These are phyloP conservation scores for Hofmannophila pseudospretella DNA, from an alignment of 2,888 invertebrate genomes.

Conservation along the genomic window DNA sequence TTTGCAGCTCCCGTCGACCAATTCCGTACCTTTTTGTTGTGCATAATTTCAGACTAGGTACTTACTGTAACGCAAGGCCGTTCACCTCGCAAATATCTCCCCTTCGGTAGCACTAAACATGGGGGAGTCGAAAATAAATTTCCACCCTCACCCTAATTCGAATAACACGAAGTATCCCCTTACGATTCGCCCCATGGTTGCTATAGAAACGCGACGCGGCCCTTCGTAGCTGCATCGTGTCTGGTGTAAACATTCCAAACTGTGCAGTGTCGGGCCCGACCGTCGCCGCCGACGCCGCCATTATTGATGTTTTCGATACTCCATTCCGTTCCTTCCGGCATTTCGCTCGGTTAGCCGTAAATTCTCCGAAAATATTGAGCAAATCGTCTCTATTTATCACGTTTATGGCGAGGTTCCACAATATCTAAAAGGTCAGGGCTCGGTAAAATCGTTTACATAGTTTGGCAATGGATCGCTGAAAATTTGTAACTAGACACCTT, in stretches of 20 bases:
- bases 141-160: constrained; percentile 68
- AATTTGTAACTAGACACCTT: constrained; percentile 10
- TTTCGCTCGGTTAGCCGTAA: constrained; percentile 42
- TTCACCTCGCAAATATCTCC: constrained; percentile 70
- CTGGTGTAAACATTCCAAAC: constrained; percentile 43
- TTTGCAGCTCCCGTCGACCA: constrained; percentile 15
- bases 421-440: constrained; percentile 44
- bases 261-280: constrained; percentile 41
- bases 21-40: constrained; percentile 22
- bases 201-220: constrained; percentile 51
- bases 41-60: constrained; percentile 20
- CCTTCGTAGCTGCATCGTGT: constrained; percentile 42
- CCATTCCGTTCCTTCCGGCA: constrained; percentile 42
- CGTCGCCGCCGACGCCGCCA: constrained; percentile 26
- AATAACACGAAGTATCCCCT: constrained; percentile 53
- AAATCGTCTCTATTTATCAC: constrained; percentile 59
- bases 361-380: constrained; percentile 52
- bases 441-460: constrained; percentile 38
- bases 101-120: constrained; percentile 54
- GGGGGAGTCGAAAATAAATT: constrained; percentile 64
- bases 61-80: constrained; percentile 39
- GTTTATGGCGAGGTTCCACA: constrained; percentile 42
- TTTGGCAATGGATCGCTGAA: constrained; percentile 11
- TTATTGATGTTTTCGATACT: constrained; percentile 59
- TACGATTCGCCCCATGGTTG: constrained; percentile 50